Evolutionary conservation across 2,113 vertebrate species (phyloP).

Genomic region (Zapus hudsonius): DNA sequence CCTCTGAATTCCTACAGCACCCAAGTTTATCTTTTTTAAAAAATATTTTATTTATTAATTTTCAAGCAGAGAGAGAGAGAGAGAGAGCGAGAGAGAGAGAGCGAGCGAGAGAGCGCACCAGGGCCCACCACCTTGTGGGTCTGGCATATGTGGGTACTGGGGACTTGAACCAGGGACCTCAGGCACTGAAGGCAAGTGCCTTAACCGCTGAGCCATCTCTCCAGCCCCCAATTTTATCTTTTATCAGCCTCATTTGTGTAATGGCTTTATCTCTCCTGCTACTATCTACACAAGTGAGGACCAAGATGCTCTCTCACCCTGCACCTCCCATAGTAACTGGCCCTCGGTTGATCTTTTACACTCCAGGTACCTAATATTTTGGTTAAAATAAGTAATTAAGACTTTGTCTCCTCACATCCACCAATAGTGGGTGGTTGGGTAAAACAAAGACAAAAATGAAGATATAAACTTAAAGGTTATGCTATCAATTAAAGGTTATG

Average conservation of each 20-base stretch:
- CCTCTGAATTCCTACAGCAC: constrained; percentile 38
- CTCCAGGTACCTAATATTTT: not conserved
- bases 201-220: too few relatives aligned
- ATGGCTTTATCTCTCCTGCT: not conserved
- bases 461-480: not conserved
- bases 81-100: too few relatives aligned
- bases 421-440: not conserved
- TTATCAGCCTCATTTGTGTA: not conserved
- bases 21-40: too few relatives aligned
- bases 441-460: not conserved
- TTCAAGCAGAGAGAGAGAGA: too few relatives aligned
- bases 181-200: too few relatives aligned
- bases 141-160: too few relatives aligned
- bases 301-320: not conserved
- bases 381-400: constrained; percentile 48
- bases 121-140: too few relatives aligned
- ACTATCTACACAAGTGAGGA: not conserved
- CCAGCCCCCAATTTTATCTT: too few relatives aligned
- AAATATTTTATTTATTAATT: too few relatives aligned
- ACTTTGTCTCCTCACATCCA: constrained; percentile 23
- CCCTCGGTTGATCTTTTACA: not conserved
- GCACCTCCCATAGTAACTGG: not conserved
- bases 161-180: too few relatives aligned
- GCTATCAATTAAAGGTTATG: not conserved
- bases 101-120: too few relatives aligned